A percentile compares a stretch with the other conserved stretches of the same genome.
Evolutionary conservation across 2,113 vertebrate species (phyloP).

Genomic region (Benitochromis conjunctus): DNA sequence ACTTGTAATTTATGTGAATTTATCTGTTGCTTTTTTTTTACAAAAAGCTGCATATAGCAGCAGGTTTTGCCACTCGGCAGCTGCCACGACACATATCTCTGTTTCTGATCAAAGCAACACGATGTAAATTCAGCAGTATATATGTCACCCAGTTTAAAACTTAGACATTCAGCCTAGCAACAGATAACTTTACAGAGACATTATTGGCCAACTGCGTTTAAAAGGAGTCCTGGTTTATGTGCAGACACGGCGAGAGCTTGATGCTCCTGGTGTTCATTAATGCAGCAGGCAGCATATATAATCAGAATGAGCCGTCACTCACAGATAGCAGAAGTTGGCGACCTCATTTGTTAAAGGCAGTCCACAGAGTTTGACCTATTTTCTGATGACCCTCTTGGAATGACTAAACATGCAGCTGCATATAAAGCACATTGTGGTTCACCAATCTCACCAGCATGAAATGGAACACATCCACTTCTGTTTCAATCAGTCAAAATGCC

Average conservation of each 20-base stretch:
- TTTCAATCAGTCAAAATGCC: neutral
- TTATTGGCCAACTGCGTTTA: neutral
- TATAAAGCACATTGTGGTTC: neutral
- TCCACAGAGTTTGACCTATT: neutral
- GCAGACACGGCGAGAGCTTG: accelerated
- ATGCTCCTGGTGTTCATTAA: neutral
- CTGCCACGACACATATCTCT: neutral
- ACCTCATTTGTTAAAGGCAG: neutral
- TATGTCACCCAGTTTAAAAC: neutral
- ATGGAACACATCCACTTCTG: neutral
- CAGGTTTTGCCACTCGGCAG: neutral
- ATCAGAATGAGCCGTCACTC: neutral
- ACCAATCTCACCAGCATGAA: neutral
- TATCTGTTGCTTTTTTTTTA: neutral
- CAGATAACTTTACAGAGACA: neutral
- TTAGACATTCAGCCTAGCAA: accelerated
- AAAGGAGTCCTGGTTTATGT: neutral
- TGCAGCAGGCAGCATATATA: neutral
- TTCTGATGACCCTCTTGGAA: neutral
- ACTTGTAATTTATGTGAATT: neutral
- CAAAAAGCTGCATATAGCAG: neutral
- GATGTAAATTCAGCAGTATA: neutral
- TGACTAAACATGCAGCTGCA: neutral
- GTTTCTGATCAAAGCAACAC: neutral
- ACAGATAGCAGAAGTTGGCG: neutral